phyloP scores from a whole-genome alignment of 2,113 vertebrate species.

The Elanoides forficatus region DNA sequence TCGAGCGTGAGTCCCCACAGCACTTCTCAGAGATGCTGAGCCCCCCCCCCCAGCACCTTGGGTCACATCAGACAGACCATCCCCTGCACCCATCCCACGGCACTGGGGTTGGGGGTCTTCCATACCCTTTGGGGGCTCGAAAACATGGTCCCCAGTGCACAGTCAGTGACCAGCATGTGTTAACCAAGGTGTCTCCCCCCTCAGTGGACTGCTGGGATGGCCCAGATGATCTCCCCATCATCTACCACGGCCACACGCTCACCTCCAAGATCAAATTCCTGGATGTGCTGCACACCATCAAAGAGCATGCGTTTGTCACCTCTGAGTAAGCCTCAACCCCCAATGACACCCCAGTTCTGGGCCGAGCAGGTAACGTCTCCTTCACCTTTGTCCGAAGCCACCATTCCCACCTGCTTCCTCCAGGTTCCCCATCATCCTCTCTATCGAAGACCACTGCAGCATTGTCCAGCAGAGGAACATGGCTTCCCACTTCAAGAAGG shows the following conservation, averaged over 20 bases:
- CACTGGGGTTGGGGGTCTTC: background rate
- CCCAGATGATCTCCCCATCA: slow-evolving; percentile 86
- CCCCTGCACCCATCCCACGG: background rate
- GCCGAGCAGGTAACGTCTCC: background rate
- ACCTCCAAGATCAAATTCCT: slow-evolving; percentile 91
- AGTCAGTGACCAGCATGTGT: background rate
- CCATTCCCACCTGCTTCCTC: background rate
- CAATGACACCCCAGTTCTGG: fast-evolving
- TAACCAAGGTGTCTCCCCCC: background rate
- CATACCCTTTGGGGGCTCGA: too few relatives aligned
- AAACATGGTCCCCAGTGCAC: fast-evolving
- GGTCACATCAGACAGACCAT: background rate
- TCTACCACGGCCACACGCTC: slow-evolving; percentile 87
- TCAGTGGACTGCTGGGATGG: slow-evolving; percentile 90
- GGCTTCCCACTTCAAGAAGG: slow-evolving; percentile 87
- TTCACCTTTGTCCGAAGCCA: background rate
- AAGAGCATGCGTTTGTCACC: slow-evolving; percentile 85
- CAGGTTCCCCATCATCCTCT: slow-evolving; percentile 86
- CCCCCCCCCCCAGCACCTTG: background rate
- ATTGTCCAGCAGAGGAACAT: slow-evolving; percentile 90
- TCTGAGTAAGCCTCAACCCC: slow-evolving; percentile 74
- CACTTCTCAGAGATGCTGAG: background rate
- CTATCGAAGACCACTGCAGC: slow-evolving; percentile 90
- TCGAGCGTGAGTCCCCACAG: slow-evolving; percentile 73
- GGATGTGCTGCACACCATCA: slow-evolving; percentile 86